phyloP scores from a whole-genome alignment of 1,140 invertebrate genomes.

The Drosophila willistoni region DNA sequence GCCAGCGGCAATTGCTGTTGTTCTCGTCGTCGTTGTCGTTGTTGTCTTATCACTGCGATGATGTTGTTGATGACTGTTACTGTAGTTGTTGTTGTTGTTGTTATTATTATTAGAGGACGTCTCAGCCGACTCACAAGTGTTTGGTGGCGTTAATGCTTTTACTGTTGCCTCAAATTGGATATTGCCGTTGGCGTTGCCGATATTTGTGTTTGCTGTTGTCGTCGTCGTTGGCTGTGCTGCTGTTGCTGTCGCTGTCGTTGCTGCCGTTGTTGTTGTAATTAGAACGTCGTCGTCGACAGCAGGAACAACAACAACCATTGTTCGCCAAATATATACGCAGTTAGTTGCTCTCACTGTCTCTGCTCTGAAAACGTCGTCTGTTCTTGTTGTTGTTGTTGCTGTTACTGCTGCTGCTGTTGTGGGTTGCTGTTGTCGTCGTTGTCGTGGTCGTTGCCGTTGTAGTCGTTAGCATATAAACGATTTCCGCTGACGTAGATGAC shows the following conservation, averaged over 20 bases:
- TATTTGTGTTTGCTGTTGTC: conserved; percentile 30
- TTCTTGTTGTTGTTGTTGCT: neutral
- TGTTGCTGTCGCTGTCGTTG: conserved; percentile 30
- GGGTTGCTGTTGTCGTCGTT: conserved; percentile 17
- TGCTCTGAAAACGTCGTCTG: conserved; percentile 45
- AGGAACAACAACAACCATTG: conserved; percentile 70
- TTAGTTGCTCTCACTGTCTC: conserved; percentile 30
- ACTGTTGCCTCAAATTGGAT: conserved; percentile 19
- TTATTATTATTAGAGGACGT: conserved; percentile 53
- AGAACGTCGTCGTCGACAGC: conserved; percentile 51
- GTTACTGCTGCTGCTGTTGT: conserved; percentile 7
- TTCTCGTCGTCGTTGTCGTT: conserved; percentile 13
- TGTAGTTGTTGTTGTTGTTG: neutral
- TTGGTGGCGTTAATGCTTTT: conserved; percentile 35
- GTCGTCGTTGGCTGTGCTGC: conserved; percentile 14
- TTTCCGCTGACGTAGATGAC: conserved; percentile 71
- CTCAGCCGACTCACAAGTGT: conserved; percentile 31
- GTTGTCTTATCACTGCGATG: conserved; percentile 41
- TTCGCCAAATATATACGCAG: conserved; percentile 34
- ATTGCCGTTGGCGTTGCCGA: conserved; percentile 34
- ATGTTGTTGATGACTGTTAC: conserved; percentile 24
- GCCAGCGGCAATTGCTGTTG: conserved; percentile 13
- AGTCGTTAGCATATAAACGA: conserved; percentile 56
- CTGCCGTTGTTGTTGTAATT: conserved; percentile 45
- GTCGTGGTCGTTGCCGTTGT: conserved; percentile 36